Evolutionary conservation across 2,113 vertebrate species (phyloP).

Genomic region (Burhinus oedicnemus): DNA sequence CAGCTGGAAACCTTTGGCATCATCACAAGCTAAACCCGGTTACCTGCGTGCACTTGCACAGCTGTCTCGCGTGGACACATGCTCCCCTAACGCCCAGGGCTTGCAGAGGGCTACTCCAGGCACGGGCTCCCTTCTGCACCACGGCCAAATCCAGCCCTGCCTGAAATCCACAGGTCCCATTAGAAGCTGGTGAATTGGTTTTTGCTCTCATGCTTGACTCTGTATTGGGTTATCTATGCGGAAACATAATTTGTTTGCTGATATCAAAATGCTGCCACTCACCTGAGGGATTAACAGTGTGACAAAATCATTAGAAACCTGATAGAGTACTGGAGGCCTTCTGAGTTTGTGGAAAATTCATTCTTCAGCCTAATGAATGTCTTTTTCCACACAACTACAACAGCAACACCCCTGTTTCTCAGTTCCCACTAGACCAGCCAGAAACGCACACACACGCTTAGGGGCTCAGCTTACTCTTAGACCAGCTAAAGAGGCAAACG

Average conservation of each 20-base stretch:
- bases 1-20: background rate
- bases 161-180: background rate
- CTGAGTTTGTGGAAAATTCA: slow-evolving; percentile 14
- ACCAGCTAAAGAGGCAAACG: background rate
- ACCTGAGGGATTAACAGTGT: slow-evolving; percentile 66
- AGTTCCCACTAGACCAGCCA: background rate
- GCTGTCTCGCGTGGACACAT: accelerated
- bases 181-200: slow-evolving; percentile 62
- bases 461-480: background rate
- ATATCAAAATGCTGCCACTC: slow-evolving; percentile 64
- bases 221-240: slow-evolving; percentile 22
- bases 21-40: background rate
- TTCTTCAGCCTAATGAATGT: slow-evolving; percentile 53
- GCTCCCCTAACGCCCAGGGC: too few species aligned
- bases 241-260: slow-evolving; percentile 69
- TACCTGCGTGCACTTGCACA: accelerated
- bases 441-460: accelerated
- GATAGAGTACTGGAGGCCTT: slow-evolving; percentile 27
- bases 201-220: background rate
- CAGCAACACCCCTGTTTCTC: background rate
- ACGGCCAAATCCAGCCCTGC: background rate
- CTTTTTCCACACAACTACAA: background rate
- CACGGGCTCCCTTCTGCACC: background rate
- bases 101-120: background rate
- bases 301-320: slow-evolving; percentile 75